Evolutionary conservation across 2,888 invertebrate species (phyloP).

Genomic region (Pseudeuparius sepicola): DNA sequence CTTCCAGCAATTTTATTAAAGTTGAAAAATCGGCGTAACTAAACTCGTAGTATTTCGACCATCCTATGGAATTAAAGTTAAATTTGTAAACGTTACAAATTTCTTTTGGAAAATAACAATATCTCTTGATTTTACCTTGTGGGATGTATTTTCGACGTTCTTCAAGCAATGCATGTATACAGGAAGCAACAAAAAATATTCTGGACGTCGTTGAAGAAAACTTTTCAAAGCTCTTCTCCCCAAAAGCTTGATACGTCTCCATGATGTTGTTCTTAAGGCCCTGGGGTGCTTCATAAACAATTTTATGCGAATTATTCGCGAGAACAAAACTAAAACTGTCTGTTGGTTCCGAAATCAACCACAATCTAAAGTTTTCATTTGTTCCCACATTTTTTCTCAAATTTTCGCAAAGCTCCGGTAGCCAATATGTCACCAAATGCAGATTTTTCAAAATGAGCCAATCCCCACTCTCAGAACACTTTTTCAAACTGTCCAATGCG

Average conservation of each 20-base stretch:
- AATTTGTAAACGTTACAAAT: not conserved
- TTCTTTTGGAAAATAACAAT: not conserved
- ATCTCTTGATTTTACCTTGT: conserved; percentile 45
- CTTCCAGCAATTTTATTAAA: conserved; percentile 52
- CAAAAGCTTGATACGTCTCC: conserved; percentile 61
- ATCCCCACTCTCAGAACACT: conserved; percentile 51
- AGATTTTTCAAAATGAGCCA: conserved; percentile 78
- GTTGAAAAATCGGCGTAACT: conserved; percentile 71
- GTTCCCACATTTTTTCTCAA: conserved; percentile 42
- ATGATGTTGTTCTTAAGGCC: conserved; percentile 76
- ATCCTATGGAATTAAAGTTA: conserved; percentile 44
- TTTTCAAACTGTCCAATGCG: conserved; percentile 48
- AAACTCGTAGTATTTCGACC: conserved; percentile 86
- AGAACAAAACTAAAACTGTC: conserved; percentile 63
- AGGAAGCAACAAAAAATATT: conserved; percentile 68
- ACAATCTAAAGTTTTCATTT: conserved; percentile 54
- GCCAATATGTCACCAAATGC: conserved; percentile 64
- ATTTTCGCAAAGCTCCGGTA: conserved; percentile 58
- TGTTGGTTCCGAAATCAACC: conserved; percentile 81
- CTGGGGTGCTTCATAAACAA: conserved; percentile 75
- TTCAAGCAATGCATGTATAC: conserved; percentile 81
- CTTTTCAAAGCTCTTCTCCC: conserved; percentile 35
- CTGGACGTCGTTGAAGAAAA: conserved; percentile 32
- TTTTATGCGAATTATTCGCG: conserved; percentile 67
- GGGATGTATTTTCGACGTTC: conserved; percentile 89